Base-by-base conservation (phyloP, 1,140 invertebrate genomes). In the Aculops lycopersici region DNA sequence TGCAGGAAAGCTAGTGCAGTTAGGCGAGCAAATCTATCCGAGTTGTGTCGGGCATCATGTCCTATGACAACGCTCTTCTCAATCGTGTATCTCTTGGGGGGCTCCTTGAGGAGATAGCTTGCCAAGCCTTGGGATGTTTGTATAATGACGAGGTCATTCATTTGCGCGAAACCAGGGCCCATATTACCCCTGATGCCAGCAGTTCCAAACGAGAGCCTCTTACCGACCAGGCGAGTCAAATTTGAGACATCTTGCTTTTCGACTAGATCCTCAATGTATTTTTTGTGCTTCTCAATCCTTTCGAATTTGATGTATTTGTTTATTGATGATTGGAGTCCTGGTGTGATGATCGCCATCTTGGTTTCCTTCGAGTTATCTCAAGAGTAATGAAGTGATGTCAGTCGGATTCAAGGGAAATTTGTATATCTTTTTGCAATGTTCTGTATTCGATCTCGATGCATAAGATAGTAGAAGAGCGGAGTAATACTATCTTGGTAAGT, bases 131-230 rank as follows among this genome's bases (percentile, higher is more conserved):
- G 86, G 3, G 72, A 72, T 16, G 88, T 81, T 62, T 98, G 92
- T 37, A 97, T 68, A 20, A 98, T 73, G 0, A 94, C 86, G 19
- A 98, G 62, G 59, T 98, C 86, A 61, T 98, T 98, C 74, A 98
- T 86, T 41, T 72, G 71, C 48, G 66, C 67, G 52, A 75, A 92
- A 0, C 90, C 92, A 31, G 80, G 70, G 15, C 70, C 75, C 86
- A 97, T 95, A 44, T 62, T 60, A 0, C 77, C 78, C 43, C 92
- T 64, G 18, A 47, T 45, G 17, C 45, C 45, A n/a, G 45, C 45
- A 4, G 45, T 47, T 14, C 45, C 45, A 37, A 47, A 47, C 15
- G 3, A 3, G 16, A 42, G 17, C 42, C 45, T 43, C 5, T 14
- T 20, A 3, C 38, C 17, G 19, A 47, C 19, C 3, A 39, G 16